phyloP scores from a whole-genome alignment of 2,113 vertebrate genomes.

The Odobenus rosmarus region DNA sequence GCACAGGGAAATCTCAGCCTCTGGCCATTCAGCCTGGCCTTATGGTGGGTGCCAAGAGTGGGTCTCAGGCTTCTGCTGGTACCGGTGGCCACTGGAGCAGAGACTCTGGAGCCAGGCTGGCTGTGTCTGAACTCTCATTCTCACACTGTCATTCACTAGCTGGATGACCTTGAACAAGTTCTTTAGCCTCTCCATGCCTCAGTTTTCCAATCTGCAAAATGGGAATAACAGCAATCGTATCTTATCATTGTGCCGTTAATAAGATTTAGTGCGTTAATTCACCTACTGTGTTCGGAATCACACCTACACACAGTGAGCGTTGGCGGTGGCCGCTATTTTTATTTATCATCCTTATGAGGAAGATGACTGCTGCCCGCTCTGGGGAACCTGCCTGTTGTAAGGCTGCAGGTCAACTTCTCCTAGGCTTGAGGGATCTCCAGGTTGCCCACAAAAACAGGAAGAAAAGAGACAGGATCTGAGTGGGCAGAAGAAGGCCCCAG shows the following conservation, averaged over 20 bases:
- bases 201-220: slow-evolving; percentile 46
- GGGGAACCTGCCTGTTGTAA: not conserved
- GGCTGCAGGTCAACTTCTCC: not conserved
- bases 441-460: not conserved
- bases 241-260: not conserved
- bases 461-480: not conserved
- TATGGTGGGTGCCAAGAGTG: not conserved
- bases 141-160: not conserved
- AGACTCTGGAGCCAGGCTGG: not conserved
- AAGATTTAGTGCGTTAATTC: not conserved
- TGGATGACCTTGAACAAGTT: not conserved
- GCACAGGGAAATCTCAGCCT: not conserved
- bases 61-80: not conserved
- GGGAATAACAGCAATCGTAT: not conserved
- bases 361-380: not conserved
- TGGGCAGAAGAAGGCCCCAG: not conserved
- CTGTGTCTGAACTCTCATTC: not conserved
- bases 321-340: not conserved
- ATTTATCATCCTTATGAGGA: not conserved
- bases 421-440: not conserved
- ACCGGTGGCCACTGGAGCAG: not conserved
- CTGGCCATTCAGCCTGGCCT: not conserved
- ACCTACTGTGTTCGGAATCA: not conserved
- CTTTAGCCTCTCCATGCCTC: not conserved
- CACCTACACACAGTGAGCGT: not conserved